Base-by-base conservation (phyloP, 2,888 invertebrate genomes). In the Chelonus formosanus region DNA sequence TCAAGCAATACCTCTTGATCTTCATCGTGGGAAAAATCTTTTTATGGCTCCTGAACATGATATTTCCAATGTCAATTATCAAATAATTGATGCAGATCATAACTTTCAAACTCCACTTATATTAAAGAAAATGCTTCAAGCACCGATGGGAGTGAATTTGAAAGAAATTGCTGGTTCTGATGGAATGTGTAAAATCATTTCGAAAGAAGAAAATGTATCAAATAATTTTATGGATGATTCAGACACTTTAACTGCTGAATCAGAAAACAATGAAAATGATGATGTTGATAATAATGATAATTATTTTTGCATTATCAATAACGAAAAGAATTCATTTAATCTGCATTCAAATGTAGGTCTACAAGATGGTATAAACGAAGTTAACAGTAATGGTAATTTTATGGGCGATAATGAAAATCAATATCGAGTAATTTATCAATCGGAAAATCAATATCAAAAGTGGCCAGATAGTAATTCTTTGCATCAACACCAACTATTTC, bases 41-140 rank as follows among this genome's bases (percentile, higher is more conserved):
- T 36, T 54, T 10, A 5, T 54, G 40, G 40, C 40, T 4, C 4
- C 40, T 5, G 6, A 4, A 48, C 4, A n/a, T 3, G 48, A 48
- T 7, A 40, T 32, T 32, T 32, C 44, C 7, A 31, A 44, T 8
- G 6, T 31, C 4, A 44, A 44, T 32, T 31, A 56, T 56, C 32
- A 44, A 31, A 44, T 40, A 40, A 43, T 63, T 8, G 67, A 74
- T 50, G 32, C 57, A 2, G 65, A 64, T 52, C 67, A 60, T 5
- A 67, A 68, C 31, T 56, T 60, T 43, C 63, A 70, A 3, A 76
- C 74, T 3, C 73, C 81, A 0, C 70, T 80, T 7, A 68, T 81
- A 3, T 48, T 84, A 1, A 81, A 80, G 66, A 80, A 79, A 70
- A 81, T 84, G 81, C 71, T 84, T 3, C 81, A 83, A 65, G 83